Evolutionary conservation across 2,113 vertebrate genomes (phyloP).

Genomic region (Leuciscus idus): DNA sequence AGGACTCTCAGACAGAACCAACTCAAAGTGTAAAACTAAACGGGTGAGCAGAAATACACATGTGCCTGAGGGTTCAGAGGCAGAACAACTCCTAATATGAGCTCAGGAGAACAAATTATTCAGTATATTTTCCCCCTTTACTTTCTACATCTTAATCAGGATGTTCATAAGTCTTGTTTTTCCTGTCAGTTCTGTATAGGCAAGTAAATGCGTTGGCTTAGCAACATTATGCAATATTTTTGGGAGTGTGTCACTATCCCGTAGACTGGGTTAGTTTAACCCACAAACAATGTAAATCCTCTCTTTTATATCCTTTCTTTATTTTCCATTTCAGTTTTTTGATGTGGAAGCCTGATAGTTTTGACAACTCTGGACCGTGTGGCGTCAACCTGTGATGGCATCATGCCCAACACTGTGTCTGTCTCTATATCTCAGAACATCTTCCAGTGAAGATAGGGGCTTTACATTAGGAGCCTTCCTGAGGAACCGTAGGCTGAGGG

Average conservation of each 20-base stretch:
- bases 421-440: conserved; percentile 66
- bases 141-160: neutral
- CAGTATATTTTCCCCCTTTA: neutral
- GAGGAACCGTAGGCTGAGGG: conserved; percentile 10
- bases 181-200: neutral
- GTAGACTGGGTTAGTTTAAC: conserved; percentile 68
- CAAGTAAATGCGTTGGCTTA: conserved; percentile 61
- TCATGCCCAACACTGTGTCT: conserved; percentile 67
- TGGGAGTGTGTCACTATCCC: conserved; percentile 49
- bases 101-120: neutral
- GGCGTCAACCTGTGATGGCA: conserved; percentile 78
- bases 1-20: neutral
- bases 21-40: conserved; percentile 5
- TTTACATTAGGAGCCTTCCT: conserved; percentile 45
- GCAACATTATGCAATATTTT: conserved; percentile 74
- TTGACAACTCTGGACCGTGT: conserved; percentile 78
- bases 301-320: conserved; percentile 50
- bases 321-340: conserved; percentile 59
- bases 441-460: conserved; percentile 62
- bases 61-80: neutral
- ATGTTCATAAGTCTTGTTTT: neutral
- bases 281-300: conserved; percentile 70
- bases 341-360: conserved; percentile 77
- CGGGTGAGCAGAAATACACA: neutral
- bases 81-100: neutral